Percentiles rank a stretch among this genome's conserved stretches.
These are phyloP conservation scores for Mizuhopecten yessoensis DNA, from an alignment of 1,140 invertebrate species.

Conservation along the genomic window DNA sequence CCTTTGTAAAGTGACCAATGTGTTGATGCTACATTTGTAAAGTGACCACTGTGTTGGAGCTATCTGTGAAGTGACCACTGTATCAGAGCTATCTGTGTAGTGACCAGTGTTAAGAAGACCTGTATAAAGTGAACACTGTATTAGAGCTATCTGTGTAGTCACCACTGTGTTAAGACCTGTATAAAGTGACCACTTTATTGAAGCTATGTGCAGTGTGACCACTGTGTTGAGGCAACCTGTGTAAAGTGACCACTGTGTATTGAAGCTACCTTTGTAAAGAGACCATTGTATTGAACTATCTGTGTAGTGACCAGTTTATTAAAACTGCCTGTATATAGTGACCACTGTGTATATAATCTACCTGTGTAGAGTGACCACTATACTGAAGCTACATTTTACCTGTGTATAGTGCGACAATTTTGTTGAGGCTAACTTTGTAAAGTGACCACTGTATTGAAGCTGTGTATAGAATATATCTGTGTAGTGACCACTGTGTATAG, in stretches of 20 bases:
- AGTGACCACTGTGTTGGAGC: too few species aligned
- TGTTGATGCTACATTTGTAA: too few species aligned
- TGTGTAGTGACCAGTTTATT: background rate
- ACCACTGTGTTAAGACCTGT: background rate
- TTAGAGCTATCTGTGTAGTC: background rate
- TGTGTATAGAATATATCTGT: background rate
- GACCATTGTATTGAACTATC: background rate
- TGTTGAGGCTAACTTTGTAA: background rate
- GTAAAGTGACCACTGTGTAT: background rate
- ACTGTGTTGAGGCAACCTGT: background rate
- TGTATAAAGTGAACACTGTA: background rate
- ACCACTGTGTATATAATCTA: background rate
- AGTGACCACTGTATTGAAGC: background rate
- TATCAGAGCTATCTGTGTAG: too few species aligned
- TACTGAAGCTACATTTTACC: background rate
- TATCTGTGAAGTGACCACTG: too few species aligned
- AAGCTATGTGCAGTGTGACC: background rate
- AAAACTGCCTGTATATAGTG: background rate
- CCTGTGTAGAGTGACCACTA: background rate
- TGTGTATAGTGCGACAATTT: background rate
- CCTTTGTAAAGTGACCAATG: too few species aligned
- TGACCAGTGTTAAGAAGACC: background rate
- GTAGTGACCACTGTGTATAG: background rate
- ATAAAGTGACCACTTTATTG: background rate
- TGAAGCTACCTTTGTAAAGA: background rate